phyloP scores from a whole-genome alignment of 1,140 invertebrate genomes.

The Zaprionus ghesquierei region DNA sequence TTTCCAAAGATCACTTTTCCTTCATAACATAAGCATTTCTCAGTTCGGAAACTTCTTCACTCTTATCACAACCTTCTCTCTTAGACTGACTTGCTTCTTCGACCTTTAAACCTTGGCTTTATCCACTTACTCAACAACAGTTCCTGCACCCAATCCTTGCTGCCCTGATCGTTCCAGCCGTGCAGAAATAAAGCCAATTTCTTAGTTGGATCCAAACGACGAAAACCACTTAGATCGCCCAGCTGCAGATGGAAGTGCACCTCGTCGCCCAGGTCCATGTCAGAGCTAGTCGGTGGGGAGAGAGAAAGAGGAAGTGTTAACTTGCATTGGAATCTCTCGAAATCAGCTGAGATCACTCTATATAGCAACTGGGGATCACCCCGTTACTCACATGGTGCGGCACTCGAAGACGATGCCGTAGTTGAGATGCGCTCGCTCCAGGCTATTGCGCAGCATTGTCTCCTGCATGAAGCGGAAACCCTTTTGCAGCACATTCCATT shows the following conservation, averaged over 20 bases:
- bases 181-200: slow-evolving; percentile 77
- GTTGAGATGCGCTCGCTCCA: slow-evolving; percentile 72
- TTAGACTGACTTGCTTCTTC: not conserved
- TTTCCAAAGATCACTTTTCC: too few relatives aligned
- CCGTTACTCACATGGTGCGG: slow-evolving; percentile 73
- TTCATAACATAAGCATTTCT: too few relatives aligned
- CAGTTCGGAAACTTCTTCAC: too few relatives aligned
- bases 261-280: slow-evolving; percentile 59
- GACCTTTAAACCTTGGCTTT: not conserved
- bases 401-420: slow-evolving; percentile 77
- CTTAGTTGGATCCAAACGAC: slow-evolving; percentile 56
- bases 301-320: not conserved
- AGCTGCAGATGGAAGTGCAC: slow-evolving; percentile 68
- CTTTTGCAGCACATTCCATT: slow-evolving; percentile 62
- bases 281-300: slow-evolving; percentile 58
- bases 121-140: slow-evolving; percentile 55
- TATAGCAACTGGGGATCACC: too few relatives aligned
- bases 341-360: not conserved
- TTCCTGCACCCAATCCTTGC: slow-evolving; percentile 77
- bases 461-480: slow-evolving; percentile 70
- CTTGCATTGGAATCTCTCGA: not conserved
- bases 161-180: slow-evolving; percentile 79
- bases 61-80: too few relatives aligned
- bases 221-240: slow-evolving; percentile 69
- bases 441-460: slow-evolving; percentile 65